phyloP scores from a whole-genome alignment of 2,113 vertebrate species.

The Eptatretus burgeri region DNA sequence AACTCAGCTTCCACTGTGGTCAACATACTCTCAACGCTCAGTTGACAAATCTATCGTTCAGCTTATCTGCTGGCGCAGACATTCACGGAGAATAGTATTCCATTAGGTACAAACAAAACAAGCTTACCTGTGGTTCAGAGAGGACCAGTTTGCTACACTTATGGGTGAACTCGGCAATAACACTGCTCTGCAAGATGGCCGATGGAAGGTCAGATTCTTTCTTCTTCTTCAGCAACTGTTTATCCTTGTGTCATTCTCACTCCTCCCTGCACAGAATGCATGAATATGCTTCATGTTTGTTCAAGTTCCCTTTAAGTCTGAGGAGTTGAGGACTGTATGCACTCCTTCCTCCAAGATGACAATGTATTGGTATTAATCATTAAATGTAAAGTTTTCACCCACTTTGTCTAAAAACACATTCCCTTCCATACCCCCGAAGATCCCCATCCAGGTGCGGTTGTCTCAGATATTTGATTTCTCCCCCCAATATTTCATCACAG shows the following conservation, averaged over 20 bases:
- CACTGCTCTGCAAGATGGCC: slow-evolving; percentile 83
- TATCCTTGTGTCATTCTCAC: slow-evolving; percentile 65
- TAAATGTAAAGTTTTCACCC: too few relatives aligned
- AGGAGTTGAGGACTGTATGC: too few relatives aligned
- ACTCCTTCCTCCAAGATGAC: too few relatives aligned
- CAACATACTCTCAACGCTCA: too few relatives aligned
- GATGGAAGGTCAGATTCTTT: slow-evolving; percentile 88
- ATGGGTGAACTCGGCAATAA: slow-evolving; percentile 85
- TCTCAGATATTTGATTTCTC: slow-evolving; percentile 71
- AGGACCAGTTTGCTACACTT: slow-evolving; percentile 87
- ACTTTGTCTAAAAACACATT: neutral
- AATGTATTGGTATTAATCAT: too few relatives aligned
- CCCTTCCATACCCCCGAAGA: slow-evolving; percentile 47
- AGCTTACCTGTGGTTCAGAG: slow-evolving; percentile 75
- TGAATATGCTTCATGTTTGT: too few relatives aligned
- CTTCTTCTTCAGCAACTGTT: slow-evolving; percentile 81
- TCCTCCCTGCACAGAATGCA: slow-evolving; percentile 30
- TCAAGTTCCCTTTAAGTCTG: too few relatives aligned
- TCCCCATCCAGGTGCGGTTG: slow-evolving; percentile 89
- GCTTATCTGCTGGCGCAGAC: too few relatives aligned
- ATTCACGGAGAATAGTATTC: too few relatives aligned
- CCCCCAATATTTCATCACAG: slow-evolving; percentile 99
- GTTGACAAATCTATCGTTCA: too few relatives aligned
- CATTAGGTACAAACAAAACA: too few relatives aligned
- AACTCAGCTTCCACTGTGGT: too few relatives aligned